Evolutionary conservation across 2,888 invertebrate genomes (phyloP).

Genomic region (Hydropsyche betteni): DNA sequence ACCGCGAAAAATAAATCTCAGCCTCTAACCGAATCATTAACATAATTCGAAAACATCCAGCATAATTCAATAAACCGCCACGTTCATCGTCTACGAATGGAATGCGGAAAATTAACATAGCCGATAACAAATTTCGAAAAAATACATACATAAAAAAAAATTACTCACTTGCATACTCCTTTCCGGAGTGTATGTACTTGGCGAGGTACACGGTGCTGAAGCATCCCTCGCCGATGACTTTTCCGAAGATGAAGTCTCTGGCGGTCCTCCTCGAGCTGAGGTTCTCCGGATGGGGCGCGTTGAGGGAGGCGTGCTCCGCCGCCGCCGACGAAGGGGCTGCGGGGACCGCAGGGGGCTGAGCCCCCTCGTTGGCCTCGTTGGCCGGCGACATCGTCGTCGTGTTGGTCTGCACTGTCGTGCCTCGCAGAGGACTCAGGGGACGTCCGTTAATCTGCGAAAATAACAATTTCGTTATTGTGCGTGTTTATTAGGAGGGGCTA

Average conservation of each 20-base stretch:
- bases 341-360: constrained; percentile 54
- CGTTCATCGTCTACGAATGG: too few species aligned
- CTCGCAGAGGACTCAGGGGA: constrained; percentile 57
- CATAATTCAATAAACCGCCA: too few species aligned
- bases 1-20: constrained; percentile 1
- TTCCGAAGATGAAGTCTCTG: constrained; percentile 94
- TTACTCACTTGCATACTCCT: constrained; percentile 93
- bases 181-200: constrained; percentile 87
- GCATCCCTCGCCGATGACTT: constrained; percentile 96
- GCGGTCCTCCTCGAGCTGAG: constrained; percentile 74
- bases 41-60: constrained; percentile 30
- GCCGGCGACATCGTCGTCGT: constrained; percentile 45
- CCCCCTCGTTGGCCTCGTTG: constrained; percentile 39
- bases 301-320: constrained; percentile 59
- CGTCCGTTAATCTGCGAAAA: constrained; percentile 60
- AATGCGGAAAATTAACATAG: too few species aligned
- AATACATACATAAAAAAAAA: too few species aligned
- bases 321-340: constrained; percentile 59
- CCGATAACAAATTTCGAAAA: too few species aligned
- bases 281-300: constrained; percentile 58
- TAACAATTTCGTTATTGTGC: constrained; percentile 11
- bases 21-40: not conserved
- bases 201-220: constrained; percentile 96
- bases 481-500: too few species aligned
- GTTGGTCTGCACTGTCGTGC: constrained; percentile 35